Evolutionary conservation across 2,113 vertebrate genomes (phyloP).

Genomic region (Sitta europaea): DNA sequence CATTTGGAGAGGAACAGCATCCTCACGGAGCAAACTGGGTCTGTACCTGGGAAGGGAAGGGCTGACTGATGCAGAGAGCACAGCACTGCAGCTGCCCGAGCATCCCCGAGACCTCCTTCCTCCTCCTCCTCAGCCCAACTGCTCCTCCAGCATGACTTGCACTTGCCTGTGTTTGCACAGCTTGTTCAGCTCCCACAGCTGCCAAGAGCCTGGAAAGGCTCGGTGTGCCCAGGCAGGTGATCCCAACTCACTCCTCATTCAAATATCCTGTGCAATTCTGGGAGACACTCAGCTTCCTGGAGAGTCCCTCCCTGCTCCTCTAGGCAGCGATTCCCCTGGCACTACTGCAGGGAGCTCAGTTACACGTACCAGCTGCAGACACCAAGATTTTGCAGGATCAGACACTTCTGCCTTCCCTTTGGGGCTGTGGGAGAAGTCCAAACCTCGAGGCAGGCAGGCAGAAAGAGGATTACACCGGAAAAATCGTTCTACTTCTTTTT

Average conservation of each 20-base stretch:
- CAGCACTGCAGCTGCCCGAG: not conserved
- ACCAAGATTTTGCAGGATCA: not conserved
- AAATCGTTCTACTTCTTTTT: not conserved
- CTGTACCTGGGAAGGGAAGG: fast-evolving
- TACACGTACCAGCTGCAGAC: not conserved
- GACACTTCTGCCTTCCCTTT: not conserved
- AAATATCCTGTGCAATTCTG: fast-evolving
- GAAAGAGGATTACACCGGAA: not conserved
- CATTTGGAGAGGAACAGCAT: not conserved
- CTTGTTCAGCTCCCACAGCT: not conserved
- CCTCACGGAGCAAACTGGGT: fast-evolving
- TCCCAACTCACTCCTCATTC: not conserved
- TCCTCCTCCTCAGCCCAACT: not conserved
- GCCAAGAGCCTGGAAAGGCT: not conserved
- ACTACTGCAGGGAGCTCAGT: not conserved
- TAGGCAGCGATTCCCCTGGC: fast-evolving
- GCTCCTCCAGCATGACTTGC: not conserved
- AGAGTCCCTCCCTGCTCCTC: not conserved
- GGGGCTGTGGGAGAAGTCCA: not conserved
- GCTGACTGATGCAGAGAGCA: not conserved
- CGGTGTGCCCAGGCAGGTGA: not conserved
- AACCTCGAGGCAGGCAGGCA: not conserved
- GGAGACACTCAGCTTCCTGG: not conserved
- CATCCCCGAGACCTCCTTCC: not conserved
- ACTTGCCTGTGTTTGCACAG: not conserved